Conservation (phyloP, 1,140 invertebrate species). For the Hylaeus anthracinus region DNA sequence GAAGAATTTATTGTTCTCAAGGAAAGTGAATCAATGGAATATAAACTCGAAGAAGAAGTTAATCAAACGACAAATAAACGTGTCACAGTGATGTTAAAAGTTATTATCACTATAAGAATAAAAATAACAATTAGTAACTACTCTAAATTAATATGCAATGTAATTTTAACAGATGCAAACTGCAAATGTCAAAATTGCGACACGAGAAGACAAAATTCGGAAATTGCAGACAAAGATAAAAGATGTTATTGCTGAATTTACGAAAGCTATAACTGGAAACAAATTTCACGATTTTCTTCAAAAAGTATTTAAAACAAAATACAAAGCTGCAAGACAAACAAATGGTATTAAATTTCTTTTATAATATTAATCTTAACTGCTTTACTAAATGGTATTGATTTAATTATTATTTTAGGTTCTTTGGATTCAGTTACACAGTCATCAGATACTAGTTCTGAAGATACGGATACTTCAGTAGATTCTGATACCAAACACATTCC, state of each 20-base stretch:
- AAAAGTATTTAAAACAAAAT: constrained; percentile 90
- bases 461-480: constrained; percentile 83
- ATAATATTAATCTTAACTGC: neutral
- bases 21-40: constrained; percentile 88
- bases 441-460: constrained; percentile 81
- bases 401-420: constrained; percentile 65
- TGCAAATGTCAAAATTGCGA: constrained; percentile 51
- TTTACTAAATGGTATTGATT: neutral
- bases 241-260: constrained; percentile 82
- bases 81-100: constrained; percentile 14
- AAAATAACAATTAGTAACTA: neutral
- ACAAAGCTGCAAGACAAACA: constrained; percentile 73
- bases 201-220: constrained; percentile 26
- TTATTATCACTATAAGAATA: constrained; percentile 22
- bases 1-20: constrained; percentile 90
- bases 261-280: constrained; percentile 84
- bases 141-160: constrained; percentile 16
- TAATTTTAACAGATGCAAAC: constrained; percentile 58
- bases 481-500: constrained; percentile 83
- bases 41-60: constrained; percentile 82
- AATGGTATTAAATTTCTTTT: constrained; percentile 60
- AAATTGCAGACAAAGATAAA: constrained; percentile 83
- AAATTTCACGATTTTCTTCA: constrained; percentile 88
- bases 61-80: constrained; percentile 60
- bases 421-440: constrained; percentile 78